These are phyloP conservation scores for Xiphydria camelus DNA, from an alignment of 2,888 invertebrate genomes.

Conservation along the genomic window DNA sequence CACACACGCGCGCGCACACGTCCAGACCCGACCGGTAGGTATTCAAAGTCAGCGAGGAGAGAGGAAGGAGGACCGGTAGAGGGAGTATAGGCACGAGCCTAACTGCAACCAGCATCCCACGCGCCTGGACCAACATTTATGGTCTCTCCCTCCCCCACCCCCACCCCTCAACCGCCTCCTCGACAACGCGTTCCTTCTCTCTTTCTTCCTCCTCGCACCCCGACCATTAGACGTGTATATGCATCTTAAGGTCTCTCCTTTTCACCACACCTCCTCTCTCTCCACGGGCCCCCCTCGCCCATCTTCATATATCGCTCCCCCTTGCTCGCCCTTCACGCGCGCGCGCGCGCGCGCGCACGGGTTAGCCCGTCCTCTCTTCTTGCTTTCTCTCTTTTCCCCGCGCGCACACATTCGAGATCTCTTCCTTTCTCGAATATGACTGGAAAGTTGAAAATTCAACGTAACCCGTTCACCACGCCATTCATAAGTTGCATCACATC, in stretches of 20 bases:
- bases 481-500: slow-evolving; percentile 29
- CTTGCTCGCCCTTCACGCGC: slow-evolving; percentile 6
- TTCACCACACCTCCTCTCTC: slow-evolving; percentile 14
- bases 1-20: neutral
- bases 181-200: slow-evolving; percentile 4
- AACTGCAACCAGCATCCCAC: slow-evolving; percentile 53
- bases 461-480: slow-evolving; percentile 22
- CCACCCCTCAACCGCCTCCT: no score
- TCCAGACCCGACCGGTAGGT: slow-evolving; percentile 42
- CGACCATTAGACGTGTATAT: slow-evolving; percentile 27
- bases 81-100: slow-evolving; percentile 52
- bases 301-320: slow-evolving; percentile 8
- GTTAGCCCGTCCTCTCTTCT: neutral
- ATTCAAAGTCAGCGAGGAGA: slow-evolving; percentile 43
- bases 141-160: slow-evolving; percentile 23
- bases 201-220: slow-evolving; percentile 15
- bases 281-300: slow-evolving; percentile 15
- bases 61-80: slow-evolving; percentile 18
- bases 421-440: slow-evolving; percentile 1
- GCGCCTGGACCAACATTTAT: slow-evolving; percentile 44
- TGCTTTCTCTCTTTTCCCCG: neutral
- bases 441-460: slow-evolving; percentile 27
- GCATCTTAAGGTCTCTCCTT: slow-evolving; percentile 21
- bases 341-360: slow-evolving; percentile 5
- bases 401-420: no score